Evolutionary conservation across 2,888 invertebrate genomes (phyloP), one percentile per base, ranked within the genome.

Genomic region (Ectobius pallidus): DNA sequence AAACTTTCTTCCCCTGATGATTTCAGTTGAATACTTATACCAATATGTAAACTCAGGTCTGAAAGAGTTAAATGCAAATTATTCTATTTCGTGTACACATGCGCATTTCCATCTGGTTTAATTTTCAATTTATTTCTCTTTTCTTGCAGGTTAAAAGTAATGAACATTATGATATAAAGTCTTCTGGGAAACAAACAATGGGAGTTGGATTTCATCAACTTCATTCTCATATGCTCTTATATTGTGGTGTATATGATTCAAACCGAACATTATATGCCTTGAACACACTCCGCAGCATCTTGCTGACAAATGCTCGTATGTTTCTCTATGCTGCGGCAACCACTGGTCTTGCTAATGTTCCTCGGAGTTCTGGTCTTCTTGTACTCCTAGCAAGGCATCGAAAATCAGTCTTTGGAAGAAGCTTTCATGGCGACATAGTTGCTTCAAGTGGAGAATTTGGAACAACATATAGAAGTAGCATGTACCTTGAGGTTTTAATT

Each of bases 151-250:
- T 25, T 11, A 70, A 62, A 30, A 25, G 46, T 46, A 69, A 52
- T 32, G 46, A 61, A 25, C 42, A 22, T 32, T 58, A 14, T 27
- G 58, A 58, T n/a, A 4, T 58, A n/a, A 58, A 58, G 27, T 30
- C 58, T n/a, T 30, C 58, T 32, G 25, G 42, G 7, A 68, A 70
- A 42, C 42, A 42, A 22, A 30, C 61, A 32, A 32, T 25, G 20
- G 63, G 46, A 27, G 18, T 65, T 14, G 83, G 85, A 16, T 86
- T 93, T 44, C 92, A 92, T 81, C 91, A 91, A 30, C 88, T 93
- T 73, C 95, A 95, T 81, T 92, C 93, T 25, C 95, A 95, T 80
- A 88, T 96, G 84, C 86, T 95, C 52, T 84, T 96, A 2, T 95
- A 95, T 80, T 89, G 90, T 77, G 91, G 91, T 75, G 89, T 92